phyloP scores from a whole-genome alignment of 2,113 vertebrate species.

The Pimephales promelas region DNA sequence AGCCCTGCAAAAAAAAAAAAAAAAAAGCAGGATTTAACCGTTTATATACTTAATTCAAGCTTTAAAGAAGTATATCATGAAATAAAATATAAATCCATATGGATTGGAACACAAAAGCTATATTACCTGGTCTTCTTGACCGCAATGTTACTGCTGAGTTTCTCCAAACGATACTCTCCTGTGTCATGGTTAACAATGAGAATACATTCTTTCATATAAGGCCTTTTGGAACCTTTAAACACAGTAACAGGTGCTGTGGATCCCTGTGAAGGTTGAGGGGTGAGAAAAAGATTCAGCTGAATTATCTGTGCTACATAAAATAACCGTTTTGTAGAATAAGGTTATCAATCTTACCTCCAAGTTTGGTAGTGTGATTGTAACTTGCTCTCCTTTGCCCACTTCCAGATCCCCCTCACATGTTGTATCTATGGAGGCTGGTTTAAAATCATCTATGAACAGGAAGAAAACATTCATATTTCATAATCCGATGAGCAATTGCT shows the following conservation, averaged over 20 bases:
- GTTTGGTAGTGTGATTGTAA: constrained; percentile 96
- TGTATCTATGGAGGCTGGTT: constrained; percentile 96
- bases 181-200: constrained; percentile 98
- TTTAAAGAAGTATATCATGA: neutral
- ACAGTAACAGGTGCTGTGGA: constrained; percentile 93
- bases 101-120: constrained; percentile 11
- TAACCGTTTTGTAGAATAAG: too few species aligned
- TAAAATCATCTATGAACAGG: constrained; percentile 90
- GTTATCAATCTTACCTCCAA: constrained; percentile 83
- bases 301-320: neutral
- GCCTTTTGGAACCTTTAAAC: constrained; percentile 97
- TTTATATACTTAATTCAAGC: neutral
- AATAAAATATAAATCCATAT: neutral
- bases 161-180: constrained; percentile 96
- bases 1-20: constrained; percentile 81
- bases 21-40: neutral
- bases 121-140: constrained; percentile 95
- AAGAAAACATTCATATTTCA: neutral
- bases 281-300: neutral
- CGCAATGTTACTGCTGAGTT: constrained; percentile 96
- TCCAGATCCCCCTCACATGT: constrained; percentile 93
- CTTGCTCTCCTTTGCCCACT: constrained; percentile 97
- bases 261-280: constrained; percentile 73
- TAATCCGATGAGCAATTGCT: neutral
- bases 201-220: constrained; percentile 96